phyloP scores from a whole-genome alignment of 2,888 invertebrate genomes.

The Tiphia femorata region DNA sequence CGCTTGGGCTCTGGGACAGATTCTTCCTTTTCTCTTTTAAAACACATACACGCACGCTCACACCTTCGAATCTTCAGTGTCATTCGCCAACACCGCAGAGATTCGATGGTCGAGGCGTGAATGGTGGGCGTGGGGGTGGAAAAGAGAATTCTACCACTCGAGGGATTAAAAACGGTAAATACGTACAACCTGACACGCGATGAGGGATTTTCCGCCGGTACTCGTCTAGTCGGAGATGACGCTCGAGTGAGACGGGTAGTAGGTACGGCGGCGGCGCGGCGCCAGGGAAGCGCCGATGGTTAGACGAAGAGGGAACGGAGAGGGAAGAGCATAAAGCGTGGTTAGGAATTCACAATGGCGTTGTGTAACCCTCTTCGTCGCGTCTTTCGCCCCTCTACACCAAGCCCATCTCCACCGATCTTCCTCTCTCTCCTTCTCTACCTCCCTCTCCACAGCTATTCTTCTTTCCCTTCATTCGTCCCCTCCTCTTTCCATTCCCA shows the following conservation, averaged over 20 bases:
- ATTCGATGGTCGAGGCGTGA: too few species aligned
- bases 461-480: conserved; percentile 13
- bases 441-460: conserved; percentile 5
- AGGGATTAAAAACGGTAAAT: conserved; percentile 38
- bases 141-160: not conserved
- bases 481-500: conserved; percentile 13
- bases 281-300: not conserved
- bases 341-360: conserved; percentile 54
- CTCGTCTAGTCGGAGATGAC: conserved; percentile 6
- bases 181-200: conserved; percentile 33
- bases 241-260: not conserved
- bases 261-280: not conserved
- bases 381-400: conserved; percentile 20
- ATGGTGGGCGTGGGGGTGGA: conserved; percentile 1
- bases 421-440: conserved; percentile 4
- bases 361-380: conserved; percentile 48
- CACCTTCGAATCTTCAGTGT: too few species aligned
- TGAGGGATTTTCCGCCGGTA: conserved; percentile 20
- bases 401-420: conserved; percentile 18
- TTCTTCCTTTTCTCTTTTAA: too few species aligned
- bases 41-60: too few species aligned
- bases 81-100: too few species aligned
- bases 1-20: too few species aligned
- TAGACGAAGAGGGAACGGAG: conserved; percentile 9
- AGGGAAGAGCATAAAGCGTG: conserved; percentile 26